Evolutionary conservation across 2,888 invertebrate genomes (phyloP), one percentile per base, ranked within the genome.

Genomic region (Orthosia incerta): DNA sequence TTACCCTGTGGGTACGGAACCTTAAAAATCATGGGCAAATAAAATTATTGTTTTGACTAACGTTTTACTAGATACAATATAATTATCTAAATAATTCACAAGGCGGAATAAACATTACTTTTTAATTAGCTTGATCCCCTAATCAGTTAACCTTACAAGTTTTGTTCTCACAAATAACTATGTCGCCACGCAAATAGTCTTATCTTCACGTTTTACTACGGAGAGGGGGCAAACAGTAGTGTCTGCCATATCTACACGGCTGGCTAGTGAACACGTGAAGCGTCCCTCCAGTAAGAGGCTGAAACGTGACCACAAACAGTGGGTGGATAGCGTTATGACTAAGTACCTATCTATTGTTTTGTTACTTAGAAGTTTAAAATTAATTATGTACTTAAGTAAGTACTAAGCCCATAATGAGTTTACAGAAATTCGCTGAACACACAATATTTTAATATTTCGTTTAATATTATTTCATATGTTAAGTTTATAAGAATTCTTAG

Each of bases 121-220:
- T 71, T 53, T 46, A 53, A 72, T 72, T 46, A 55, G 55, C 1
- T 55, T 57, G 65, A 46, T 31, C 45, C n/a, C 18, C 2, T 50
- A 20, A 73, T 73, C 73, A 73, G n/a, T 23, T 50, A 57, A 74
- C 71, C 64, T 50, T 23, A 46, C 7, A 48, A 60, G 39, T 61
- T 55, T 45, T 11, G 53, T 48, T 67, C 53, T 20, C 18, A 61
- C 20, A 13, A 69, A 76, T 18, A 39, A 60, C 56, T 20, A 48
- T 56, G 18, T 59, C 15, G n/a, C 20, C 9, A 20, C 18, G 20
- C 15, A 48, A 48, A 9, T 39, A 0, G 12, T 51, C 13, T 71
- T 77, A 76, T 76, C 77, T 46, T 77, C 71, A 71, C 71, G 71
- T 64, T 71, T n/a, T 59, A 64, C n/a, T 46, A 50, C 46, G 3